These are phyloP conservation scores for Orius insidiosus DNA, from an alignment of 1,140 invertebrate species.

Conservation along the genomic window DNA sequence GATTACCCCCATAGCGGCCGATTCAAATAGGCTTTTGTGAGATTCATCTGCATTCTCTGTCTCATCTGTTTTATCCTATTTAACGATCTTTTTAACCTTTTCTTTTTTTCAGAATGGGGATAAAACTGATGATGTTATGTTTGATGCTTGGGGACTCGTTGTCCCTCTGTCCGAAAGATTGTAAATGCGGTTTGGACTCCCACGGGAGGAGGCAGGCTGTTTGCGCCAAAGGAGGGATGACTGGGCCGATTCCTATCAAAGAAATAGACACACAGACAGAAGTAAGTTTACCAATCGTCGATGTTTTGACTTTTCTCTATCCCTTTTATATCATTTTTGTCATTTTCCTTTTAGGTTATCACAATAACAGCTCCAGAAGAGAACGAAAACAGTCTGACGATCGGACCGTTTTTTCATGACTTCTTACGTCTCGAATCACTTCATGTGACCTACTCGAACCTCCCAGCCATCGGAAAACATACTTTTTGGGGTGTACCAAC, in stretches of 20 bases:
- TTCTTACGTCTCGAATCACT: conserved; percentile 52
- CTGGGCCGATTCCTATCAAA: conserved; percentile 26
- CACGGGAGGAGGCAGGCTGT: conserved; percentile 17
- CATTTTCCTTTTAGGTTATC: conserved; percentile 37
- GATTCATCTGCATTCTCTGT: too few relatives aligned
- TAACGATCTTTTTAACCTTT: too few relatives aligned
- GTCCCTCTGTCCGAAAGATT: conserved; percentile 19
- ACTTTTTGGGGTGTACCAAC: conserved; percentile 63
- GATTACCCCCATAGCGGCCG: too few relatives aligned
- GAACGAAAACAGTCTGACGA: conserved; percentile 45
- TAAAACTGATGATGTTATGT: too few relatives aligned
- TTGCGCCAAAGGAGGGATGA: conserved; percentile 27
- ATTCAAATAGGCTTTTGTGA: too few relatives aligned
- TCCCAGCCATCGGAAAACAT: conserved; percentile 58
- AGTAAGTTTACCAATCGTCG: conserved; percentile 2
- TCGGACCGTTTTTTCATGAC: conserved; percentile 53
- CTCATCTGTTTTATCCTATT: too few relatives aligned
- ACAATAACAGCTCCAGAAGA: conserved; percentile 46
- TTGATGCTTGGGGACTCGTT: background rate
- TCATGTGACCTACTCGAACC: conserved; percentile 52
- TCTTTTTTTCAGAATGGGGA: too few relatives aligned
- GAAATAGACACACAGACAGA: conserved; percentile 21
- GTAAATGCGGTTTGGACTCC: conserved; percentile 19
- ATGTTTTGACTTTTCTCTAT: background rate
- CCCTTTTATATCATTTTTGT: background rate